Evolutionary conservation across 2,888 invertebrate genomes (phyloP).

Genomic region (Synanthedon vespiformis): DNA sequence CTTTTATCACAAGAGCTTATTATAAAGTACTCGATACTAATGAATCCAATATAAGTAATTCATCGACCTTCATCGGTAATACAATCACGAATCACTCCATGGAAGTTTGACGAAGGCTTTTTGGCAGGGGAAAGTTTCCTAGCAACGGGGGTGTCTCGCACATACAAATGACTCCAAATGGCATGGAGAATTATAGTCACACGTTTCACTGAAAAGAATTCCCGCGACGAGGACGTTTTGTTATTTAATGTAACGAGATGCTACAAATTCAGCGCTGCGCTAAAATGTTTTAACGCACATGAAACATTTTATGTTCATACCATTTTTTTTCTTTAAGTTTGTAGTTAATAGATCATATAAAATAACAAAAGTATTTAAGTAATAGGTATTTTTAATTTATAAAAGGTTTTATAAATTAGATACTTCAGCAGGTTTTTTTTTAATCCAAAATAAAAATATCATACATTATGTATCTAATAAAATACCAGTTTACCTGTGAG

Average conservation of each 20-base stretch:
- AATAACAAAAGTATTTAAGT: not conserved
- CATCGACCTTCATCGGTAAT: slow-evolving; percentile 32
- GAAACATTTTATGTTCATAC: not conserved
- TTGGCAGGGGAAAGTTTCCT: slow-evolving; percentile 51
- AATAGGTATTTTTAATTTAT: too few relatives aligned
- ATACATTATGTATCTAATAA: too few relatives aligned
- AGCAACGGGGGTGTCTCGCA: slow-evolving; percentile 31
- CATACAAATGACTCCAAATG: slow-evolving; percentile 51
- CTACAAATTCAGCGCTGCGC: not conserved
- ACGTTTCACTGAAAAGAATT: slow-evolving; percentile 14
- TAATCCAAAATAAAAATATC: too few relatives aligned
- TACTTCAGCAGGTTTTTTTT: too few relatives aligned
- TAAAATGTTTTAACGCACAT: not conserved
- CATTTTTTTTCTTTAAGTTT: not conserved
- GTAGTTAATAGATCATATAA: too few relatives aligned
- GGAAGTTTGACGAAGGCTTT: slow-evolving; percentile 63
- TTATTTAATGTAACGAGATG: slow-evolving; percentile 1
- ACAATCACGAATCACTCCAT: slow-evolving; percentile 57
- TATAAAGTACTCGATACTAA: slow-evolving; percentile 7
- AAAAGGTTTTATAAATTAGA: too few relatives aligned
- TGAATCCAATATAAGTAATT: not conserved
- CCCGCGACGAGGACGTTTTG: slow-evolving; percentile 8
- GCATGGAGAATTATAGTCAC: slow-evolving; percentile 1
- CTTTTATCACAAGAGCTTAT: not conserved
- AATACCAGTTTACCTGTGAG: too few relatives aligned